Evolutionary conservation across 2,888 invertebrate species (phyloP), one percentile per base, ranked within the genome.

Genomic region (Erpobdella octoculata): DNA sequence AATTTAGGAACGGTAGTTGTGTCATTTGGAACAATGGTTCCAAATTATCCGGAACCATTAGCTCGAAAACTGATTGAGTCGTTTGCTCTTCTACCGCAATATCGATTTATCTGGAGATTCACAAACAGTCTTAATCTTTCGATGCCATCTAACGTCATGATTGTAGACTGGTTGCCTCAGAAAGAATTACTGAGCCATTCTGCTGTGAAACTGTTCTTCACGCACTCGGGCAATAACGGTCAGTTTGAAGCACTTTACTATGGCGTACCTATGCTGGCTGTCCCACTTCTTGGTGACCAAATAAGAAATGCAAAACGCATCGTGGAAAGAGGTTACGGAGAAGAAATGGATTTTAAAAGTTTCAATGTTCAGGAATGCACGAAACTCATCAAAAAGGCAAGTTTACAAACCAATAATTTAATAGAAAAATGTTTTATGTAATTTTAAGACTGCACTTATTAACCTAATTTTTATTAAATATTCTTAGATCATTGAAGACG

Each of bases 221-320:
- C 78, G 9, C 79, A 79, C 67, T 78, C 77, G 37, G 79, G 79
- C 2, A 74, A 68, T 36, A 77, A 76, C 61, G 76, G 78, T 6
- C 75, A 75, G 33, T 76, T 74, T 72, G 78, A 79, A 69, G 77
- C 75, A 4, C 38, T 79, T n/a, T 78, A 75, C 64, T 75, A 78
- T 69, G 78, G 73, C 2, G 76, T 79, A 8, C 79, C 79, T 1
- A 76, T 78, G 73, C 58, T 79, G 1, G 73, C 74, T 1, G 41
- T 78, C 5, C 77, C 79, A 3, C 31, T 77, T 1, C 72, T 74
- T 65, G 74, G 58, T 1, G 79, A 79, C 37, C 77, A 78, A 59
- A 62, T 21, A 0, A 73, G 74, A 68, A 78, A 78, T 61, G 77
- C 78, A 0, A 18, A 70, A 12, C 73, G 74, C 46, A 66, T 76